Evolutionary conservation across 1,140 invertebrate genomes (phyloP), one percentile per base, ranked within the genome.

Genomic region (Paramacrobiotus metropolitanus): DNA sequence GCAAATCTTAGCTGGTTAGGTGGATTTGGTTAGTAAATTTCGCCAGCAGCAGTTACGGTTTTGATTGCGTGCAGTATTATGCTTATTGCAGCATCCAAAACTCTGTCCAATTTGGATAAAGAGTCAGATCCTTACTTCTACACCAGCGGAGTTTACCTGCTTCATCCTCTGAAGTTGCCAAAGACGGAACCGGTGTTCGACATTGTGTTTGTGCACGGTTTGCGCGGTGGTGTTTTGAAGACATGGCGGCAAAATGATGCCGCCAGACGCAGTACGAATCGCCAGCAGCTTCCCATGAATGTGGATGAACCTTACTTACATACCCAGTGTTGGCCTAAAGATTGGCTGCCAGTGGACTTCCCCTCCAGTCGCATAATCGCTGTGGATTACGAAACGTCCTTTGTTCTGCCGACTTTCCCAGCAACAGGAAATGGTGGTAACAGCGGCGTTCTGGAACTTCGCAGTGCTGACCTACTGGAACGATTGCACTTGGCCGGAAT

Each of bases 341-440:
- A 55, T 24, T 55, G 48, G 48, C 48, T 55, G 15, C 28, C 48
- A 4, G 15, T 55, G 15, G 48, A 55, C 24, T 55, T 55, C 48
- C 48, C 48, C 48, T 55, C 48, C 24, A 55, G 48, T 28, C 48
- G 48, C 15, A 55, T 55, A 20, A 24, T 55, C 15, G 48, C 48
- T 15, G 48, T 55, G 4, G 48, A 55, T 28, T 55, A 55, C 48
- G 48, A 55, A 24, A 55, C 48, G 4, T 55, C 48, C 48, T 55
- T 55, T 24, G 9, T 55, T 24, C 48, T 20, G 48, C 28, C 48
- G 15, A 15, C 48, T 4, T 55, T 20, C 48, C 34, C n/a, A n/a
- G 34, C n/a, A 40, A 9, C 34, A 9, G 9, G 15, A 24, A 15
- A 15, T 28, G 48, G 24, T 9, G 48, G 4, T 9, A 28, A 28